Base-by-base conservation (phyloP, 2,888 invertebrate genomes). In the Pherbina coryleti region DNA sequence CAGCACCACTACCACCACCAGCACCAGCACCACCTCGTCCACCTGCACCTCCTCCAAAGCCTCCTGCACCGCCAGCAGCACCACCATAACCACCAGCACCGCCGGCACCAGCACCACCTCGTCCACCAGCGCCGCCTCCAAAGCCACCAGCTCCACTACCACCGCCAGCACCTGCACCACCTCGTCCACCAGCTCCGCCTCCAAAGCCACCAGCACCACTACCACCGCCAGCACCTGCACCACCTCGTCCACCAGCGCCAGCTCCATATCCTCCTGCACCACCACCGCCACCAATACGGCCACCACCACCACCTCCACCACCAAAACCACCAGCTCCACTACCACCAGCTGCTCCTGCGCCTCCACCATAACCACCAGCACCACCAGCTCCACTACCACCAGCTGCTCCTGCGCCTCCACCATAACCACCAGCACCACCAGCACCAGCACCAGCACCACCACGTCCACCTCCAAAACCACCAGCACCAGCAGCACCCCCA, bases 11-110 rank as follows among this genome's bases (percentile, higher is more conserved):
- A n/a, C n/a, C 87, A 17, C 79, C 81, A 3, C 76, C 81, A 0
- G 83, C 84, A 0, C 76, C 75, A 28, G 83, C 83, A 9, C 82
- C 90, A 9, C 88, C 90, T 1, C 89, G 90, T 57, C 88, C 90
- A 75, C 88, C 87, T 3, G 70, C 79, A 0, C 74, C 77, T 0
- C 79, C 80, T 0, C 79, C 83, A 0, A 70, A 78, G 3, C 79
- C 82, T 77, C 70, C 85, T 78, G 75, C 84, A 76, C 80, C 79
- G 2, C 83, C 84, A 8, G 69, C 79, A 19, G 81, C 80, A 77
- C 84, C 81, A 53, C 80, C 81, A 51, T 81, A 76, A n/a, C 79
- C 82, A 22, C 83, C 85, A 11, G 81, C 81, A 17, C 84, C 79
- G 22, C 77, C 67, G 7, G 37, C 66, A n/a, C 73, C 77, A 22